These are phyloP conservation scores for Adelognathus sp. DNA, from an alignment of 2,888 invertebrate genomes.

Conservation along the genomic window DNA sequence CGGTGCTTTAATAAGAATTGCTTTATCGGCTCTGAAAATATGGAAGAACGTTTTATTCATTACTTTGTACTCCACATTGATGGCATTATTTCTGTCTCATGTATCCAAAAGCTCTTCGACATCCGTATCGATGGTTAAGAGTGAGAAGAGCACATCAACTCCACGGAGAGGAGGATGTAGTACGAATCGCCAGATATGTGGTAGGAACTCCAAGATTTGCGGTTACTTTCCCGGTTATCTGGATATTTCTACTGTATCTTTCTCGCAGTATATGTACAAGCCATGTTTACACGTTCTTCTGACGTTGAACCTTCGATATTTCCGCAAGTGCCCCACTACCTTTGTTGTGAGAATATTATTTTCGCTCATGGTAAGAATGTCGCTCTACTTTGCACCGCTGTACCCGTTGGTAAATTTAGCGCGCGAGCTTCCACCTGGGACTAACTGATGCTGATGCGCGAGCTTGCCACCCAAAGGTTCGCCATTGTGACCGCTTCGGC, in stretches of 20 bases:
- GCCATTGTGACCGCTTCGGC: slow-evolving; percentile 78
- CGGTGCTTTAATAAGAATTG: slow-evolving; percentile 36
- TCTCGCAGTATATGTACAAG: too few relatives aligned
- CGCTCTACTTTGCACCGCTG: slow-evolving; percentile 43
- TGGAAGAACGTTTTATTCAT: neutral
- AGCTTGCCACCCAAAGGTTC: slow-evolving; percentile 65
- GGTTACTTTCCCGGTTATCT: too few relatives aligned
- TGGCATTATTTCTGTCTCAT: too few relatives aligned
- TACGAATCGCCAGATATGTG: too few relatives aligned
- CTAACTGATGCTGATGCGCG: slow-evolving; percentile 50
- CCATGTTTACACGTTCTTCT: too few relatives aligned
- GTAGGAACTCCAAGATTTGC: too few relatives aligned
- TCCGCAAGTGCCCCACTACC: neutral
- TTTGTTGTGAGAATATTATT: neutral
- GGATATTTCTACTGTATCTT: too few relatives aligned
- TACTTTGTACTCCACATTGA: too few relatives aligned
- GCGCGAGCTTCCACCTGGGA: slow-evolving; percentile 43
- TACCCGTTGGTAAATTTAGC: neutral
- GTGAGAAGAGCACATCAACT: too few relatives aligned
- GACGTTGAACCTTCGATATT: neutral
- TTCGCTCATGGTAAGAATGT: neutral
- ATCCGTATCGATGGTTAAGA: too few relatives aligned
- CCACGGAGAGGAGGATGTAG: too few relatives aligned
- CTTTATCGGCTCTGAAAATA: neutral
- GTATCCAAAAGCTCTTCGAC: neutral